Conservation (phyloP, 2,888 invertebrate species). For the Tromatobia lineatoria region DNA sequence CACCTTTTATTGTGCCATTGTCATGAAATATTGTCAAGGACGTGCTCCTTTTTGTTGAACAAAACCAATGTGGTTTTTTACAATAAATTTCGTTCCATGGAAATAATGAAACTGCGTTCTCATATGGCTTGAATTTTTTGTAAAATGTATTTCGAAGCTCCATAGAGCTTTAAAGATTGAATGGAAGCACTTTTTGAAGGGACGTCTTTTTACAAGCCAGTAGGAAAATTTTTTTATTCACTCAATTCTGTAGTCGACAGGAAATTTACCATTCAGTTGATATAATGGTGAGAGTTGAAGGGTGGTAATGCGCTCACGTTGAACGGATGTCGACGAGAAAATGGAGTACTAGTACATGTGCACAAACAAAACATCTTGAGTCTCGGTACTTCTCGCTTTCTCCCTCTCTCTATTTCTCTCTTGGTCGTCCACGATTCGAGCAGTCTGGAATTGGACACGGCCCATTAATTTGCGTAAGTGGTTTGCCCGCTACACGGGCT, state of each 20-base stretch:
- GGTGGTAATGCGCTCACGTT: neutral
- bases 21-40: no score
- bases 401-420: neutral
- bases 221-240: neutral
- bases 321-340: conserved; percentile 13
- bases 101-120: neutral
- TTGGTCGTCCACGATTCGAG: conserved; percentile 22
- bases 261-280: neutral
- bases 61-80: no score
- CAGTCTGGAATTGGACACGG: conserved; percentile 40
- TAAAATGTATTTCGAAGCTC: no score
- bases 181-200: no score
- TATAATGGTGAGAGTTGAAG: neutral
- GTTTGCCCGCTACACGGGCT: conserved; percentile 35
- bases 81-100: neutral
- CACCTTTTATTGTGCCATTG: no score
- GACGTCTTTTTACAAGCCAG: neutral
- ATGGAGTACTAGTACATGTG: neutral
- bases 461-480: conserved; percentile 57
- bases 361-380: conserved; percentile 36
- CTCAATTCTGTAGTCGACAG: neutral
- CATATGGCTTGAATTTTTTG: no score
- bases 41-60: no score
- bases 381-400: neutral
- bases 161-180: no score